Base-by-base conservation (phyloP, 2,797 vertebrate genomes). In the Acrossocheilus fasciatus region DNA sequence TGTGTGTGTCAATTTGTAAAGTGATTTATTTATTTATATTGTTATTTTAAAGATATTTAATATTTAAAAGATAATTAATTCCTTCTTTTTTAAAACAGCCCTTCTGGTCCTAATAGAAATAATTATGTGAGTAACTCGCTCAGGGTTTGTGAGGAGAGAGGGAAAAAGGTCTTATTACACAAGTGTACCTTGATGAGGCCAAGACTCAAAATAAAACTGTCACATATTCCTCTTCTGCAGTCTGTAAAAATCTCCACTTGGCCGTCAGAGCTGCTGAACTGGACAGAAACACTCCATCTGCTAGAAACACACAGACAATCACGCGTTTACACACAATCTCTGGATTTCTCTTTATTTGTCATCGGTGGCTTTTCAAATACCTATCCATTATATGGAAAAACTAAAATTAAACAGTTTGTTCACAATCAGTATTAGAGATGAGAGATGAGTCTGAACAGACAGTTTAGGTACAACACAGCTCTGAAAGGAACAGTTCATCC, bases 131-230 rank as follows among this genome's bases (percentile, higher is more conserved):
- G n/a, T 30, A 68, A n/a, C 41, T 36, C 41, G 11, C 50, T 66
- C 30, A 34, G 15, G 6, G 79, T 74, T 66, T 82, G 57, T 41
- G 54, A 68, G 66, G 43, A 66, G 43, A 83, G 5, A 72, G 76
- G 70, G 54, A 36, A 74, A 84, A 81, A 50, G 59, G 57, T 81
- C 39, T 41, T 70, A 81, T 81, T 85, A 85, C 26, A 57, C 73
- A 47, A 78, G 76, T 84, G 52, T 73, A 84, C 57, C 34, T 70
- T 17, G 62, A 81, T 10, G 72, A 70, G 62, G 69, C 70, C 39
- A 75, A 75, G 78, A 59, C 70, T 36, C 34, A 34, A 57, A 76
- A 81, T 88, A 88, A 87, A 84, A 81, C 86, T 87, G 81, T 87
- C 81, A 87, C 62, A 79, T 83, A 41, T 75, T 68, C 78, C 66